phyloP scores from a whole-genome alignment of 2,113 vertebrate species.

The Gallinago jamesoni region DNA sequence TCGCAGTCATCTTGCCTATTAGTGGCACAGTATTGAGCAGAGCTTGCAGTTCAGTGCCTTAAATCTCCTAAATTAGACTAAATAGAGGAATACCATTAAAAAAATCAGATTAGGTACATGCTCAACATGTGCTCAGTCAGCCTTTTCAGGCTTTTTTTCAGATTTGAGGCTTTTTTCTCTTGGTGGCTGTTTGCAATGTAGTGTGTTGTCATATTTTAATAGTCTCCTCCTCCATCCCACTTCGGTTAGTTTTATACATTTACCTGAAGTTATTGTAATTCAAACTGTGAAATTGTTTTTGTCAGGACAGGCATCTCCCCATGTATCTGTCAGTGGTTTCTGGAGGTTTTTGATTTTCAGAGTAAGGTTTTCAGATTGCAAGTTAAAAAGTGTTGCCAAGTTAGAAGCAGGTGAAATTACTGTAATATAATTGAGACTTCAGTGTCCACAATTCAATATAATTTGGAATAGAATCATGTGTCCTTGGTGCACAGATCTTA shows the following conservation, averaged over 20 bases:
- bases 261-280: not conserved
- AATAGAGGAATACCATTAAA: rapidly evolving
- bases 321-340: rapidly evolving
- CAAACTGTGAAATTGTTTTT: not conserved
- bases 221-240: not conserved
- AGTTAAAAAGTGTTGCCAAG: not conserved
- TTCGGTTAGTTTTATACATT: not conserved
- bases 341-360: not conserved
- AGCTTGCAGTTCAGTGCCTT: not conserved
- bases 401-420: not conserved
- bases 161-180: not conserved
- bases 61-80: not conserved
- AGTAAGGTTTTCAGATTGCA: not conserved
- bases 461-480: not conserved
- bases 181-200: not conserved
- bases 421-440: not conserved
- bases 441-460: not conserved
- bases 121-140: not conserved
- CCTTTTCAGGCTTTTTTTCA: not conserved
- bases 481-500: not conserved
- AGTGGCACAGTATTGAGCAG: not conserved
- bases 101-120: not conserved
- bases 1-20: not conserved
- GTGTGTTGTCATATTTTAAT: not conserved
- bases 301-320: not conserved